These are phyloP conservation scores for Leptopterna dolabrata DNA, from an alignment of 2,888 invertebrate genomes.

Conservation along the genomic window DNA sequence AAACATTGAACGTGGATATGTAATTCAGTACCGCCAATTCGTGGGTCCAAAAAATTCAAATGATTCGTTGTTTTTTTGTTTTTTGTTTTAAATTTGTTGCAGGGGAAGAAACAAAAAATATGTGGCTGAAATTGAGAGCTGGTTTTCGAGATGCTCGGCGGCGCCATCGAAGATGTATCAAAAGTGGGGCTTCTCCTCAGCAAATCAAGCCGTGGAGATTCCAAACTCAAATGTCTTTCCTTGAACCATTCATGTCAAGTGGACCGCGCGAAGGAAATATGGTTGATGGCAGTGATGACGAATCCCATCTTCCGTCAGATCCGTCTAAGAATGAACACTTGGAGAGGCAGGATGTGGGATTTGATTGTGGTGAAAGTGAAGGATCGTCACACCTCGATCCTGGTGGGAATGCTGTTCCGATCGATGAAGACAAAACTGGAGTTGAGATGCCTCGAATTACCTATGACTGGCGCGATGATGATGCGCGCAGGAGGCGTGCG, in stretches of 20 bases:
- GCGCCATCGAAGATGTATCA: conserved; percentile 50
- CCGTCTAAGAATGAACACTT: neutral
- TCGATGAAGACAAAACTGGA: no score
- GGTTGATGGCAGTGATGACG: neutral
- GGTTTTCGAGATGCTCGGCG: conserved; percentile 52
- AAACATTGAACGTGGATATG: no score
- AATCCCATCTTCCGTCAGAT: neutral
- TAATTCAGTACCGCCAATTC: no score
- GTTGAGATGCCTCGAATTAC: no score
- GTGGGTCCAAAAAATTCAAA: neutral
- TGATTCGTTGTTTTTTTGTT: neutral
- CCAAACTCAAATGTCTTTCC: conserved; percentile 55
- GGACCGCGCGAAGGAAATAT: conserved; percentile 22
- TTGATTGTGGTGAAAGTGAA: neutral
- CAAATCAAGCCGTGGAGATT: conserved; percentile 51
- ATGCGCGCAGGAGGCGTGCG: no score
- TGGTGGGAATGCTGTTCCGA: no score
- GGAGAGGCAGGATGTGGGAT: neutral
- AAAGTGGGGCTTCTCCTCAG: conserved; percentile 57
- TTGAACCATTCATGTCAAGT: conserved; percentile 53
- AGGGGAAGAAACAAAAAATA: conserved; percentile 49
- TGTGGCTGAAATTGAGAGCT: conserved; percentile 54
- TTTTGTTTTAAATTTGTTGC: conserved; percentile 45
- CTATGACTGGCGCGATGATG: no score
- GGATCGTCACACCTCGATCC: no score